A percentile compares a stretch with the other conserved stretches of the same genome.
phyloP scores from a whole-genome alignment of 2,113 vertebrate genomes.

The Polyodon spathula region DNA sequence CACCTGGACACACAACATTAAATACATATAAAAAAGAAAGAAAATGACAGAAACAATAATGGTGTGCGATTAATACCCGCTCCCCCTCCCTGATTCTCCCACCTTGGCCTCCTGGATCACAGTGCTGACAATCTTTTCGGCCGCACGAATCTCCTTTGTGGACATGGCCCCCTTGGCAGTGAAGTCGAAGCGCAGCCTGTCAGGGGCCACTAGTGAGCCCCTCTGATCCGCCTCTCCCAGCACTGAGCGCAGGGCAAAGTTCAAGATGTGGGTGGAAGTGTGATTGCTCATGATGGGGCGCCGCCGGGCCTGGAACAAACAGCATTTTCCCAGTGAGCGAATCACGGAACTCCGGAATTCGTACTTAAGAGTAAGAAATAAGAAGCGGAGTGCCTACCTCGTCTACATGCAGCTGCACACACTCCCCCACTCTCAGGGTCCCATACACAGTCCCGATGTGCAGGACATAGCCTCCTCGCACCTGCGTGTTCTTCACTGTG shows the following conservation, averaged over 20 bases:
- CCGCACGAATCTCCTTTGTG: conserved; percentile 69
- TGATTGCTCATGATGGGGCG: conserved; percentile 94
- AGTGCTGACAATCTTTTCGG: conserved; percentile 70
- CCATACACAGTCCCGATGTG: conserved; percentile 86
- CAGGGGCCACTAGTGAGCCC: conserved; percentile 84
- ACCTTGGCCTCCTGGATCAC: conserved; percentile 86
- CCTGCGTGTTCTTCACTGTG: conserved; percentile 87
- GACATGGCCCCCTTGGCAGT: conserved; percentile 87
- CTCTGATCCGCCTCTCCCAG: conserved; percentile 91
- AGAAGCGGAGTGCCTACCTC: conserved; percentile 58
- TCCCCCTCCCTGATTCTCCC: neutral
- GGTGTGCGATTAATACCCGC: no score
- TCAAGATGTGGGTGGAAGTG: conserved; percentile 90
- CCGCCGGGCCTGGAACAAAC: conserved; percentile 61
- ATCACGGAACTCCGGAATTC: neutral
- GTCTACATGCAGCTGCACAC: conserved; percentile 71
- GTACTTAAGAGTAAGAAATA: neutral
- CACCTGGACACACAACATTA: no score
- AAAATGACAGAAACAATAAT: no score
- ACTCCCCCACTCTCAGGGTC: conserved; percentile 75
- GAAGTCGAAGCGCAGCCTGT: conserved; percentile 91
- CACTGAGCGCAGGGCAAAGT: conserved; percentile 82
- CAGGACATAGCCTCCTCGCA: conserved; percentile 84
- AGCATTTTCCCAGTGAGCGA: no score
- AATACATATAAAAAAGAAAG: no score